A percentile compares a stretch with the other conserved stretches of the same genome.
These are phyloP conservation scores for Nesoenas mayeri DNA, from an alignment of 2,113 vertebrate species.

Conservation along the genomic window DNA sequence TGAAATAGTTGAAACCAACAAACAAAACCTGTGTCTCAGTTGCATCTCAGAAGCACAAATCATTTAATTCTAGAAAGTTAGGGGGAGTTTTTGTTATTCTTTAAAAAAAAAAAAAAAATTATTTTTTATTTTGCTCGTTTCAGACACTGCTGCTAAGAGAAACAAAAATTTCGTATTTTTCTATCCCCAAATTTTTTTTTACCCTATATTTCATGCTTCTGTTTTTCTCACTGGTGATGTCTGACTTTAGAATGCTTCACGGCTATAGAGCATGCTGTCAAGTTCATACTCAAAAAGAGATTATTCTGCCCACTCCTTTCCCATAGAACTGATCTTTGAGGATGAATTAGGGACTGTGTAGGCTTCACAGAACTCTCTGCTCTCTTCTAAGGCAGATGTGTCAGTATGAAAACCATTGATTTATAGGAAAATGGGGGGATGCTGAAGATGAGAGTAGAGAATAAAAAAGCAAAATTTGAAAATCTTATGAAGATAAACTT, in stretches of 20 bases:
- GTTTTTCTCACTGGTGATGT: neutral
- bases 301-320: slow-evolving; percentile 1
- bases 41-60: neutral
- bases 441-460: neutral
- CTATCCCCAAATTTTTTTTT: neutral
- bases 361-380: neutral
- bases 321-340: neutral
- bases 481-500: neutral
- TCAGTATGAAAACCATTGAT: neutral
- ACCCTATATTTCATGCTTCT: neutral
- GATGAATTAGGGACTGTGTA: neutral
- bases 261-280: neutral
- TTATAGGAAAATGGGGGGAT: neutral
- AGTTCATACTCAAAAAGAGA: neutral
- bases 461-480: neutral
- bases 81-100: neutral
- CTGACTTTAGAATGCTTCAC: neutral
- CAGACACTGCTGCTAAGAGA: neutral
- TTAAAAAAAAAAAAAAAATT: too few species aligned
- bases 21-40: neutral
- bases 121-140: neutral
- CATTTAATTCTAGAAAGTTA: neutral
- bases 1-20: neutral
- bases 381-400: neutral
- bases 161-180: neutral